Evolutionary conservation across 2,797 vertebrate species (phyloP).

Genomic region (Sternotherus odoratus): DNA sequence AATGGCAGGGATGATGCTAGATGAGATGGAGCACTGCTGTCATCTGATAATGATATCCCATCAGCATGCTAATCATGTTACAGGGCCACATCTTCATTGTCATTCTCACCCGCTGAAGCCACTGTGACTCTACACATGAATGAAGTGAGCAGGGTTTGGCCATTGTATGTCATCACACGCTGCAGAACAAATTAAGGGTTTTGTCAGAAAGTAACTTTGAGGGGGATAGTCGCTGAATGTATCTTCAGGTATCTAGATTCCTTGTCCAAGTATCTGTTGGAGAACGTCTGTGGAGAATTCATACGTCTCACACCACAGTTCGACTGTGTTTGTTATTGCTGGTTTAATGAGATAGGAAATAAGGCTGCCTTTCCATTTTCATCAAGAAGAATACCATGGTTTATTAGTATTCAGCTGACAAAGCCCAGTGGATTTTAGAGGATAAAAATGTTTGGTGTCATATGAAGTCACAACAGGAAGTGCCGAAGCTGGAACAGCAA

Average conservation of each 20-base stretch:
- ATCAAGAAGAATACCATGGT: conserved; percentile 33
- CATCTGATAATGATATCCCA: rapidly evolving
- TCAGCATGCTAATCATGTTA: rapidly evolving
- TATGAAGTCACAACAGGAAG: conserved; percentile 25
- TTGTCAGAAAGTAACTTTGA: rapidly evolving
- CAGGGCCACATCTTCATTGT: rapidly evolving
- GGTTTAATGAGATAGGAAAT: conserved; percentile 46
- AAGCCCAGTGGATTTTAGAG: conserved; percentile 44
- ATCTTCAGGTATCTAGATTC: background rate
- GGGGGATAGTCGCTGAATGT: background rate
- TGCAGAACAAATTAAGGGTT: background rate
- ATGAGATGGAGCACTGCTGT: rapidly evolving
- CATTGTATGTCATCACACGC: rapidly evolving
- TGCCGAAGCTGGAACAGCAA: background rate
- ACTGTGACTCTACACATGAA: rapidly evolving
- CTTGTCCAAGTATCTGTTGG: background rate
- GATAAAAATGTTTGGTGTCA: conserved; percentile 44
- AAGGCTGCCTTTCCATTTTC: conserved; percentile 47
- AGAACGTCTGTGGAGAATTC: background rate
- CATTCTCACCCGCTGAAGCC: background rate
- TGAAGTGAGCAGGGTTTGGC: background rate
- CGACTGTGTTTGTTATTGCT: conserved; percentile 24
- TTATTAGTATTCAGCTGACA: conserved; percentile 57
- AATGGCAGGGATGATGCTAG: rapidly evolving
- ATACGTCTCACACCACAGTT: background rate